Evolutionary conservation across 2,888 invertebrate species (phyloP).

Genomic region (Craniophora ligustri): DNA sequence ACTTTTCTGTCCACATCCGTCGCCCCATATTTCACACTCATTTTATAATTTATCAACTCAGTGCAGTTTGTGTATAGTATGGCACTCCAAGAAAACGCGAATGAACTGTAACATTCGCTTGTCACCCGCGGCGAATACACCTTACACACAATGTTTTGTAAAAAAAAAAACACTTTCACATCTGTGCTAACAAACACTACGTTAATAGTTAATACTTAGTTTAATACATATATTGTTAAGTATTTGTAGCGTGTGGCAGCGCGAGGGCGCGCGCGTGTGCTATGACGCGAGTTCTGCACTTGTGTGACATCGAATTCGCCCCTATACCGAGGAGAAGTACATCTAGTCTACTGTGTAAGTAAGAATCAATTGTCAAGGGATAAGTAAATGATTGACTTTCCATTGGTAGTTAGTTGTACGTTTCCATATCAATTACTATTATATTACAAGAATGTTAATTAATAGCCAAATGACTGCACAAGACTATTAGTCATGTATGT

Average conservation of each 20-base stretch:
- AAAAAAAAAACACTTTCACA: slow-evolving; percentile 49
- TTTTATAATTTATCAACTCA: slow-evolving; percentile 50
- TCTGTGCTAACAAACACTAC: slow-evolving; percentile 57
- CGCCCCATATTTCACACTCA: slow-evolving; percentile 81
- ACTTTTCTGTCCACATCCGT: slow-evolving; percentile 69
- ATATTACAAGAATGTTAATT: not conserved
- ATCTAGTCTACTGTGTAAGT: slow-evolving; percentile 36
- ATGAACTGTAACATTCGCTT: slow-evolving; percentile 41
- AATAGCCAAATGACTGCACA: slow-evolving; percentile 5
- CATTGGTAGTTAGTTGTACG: slow-evolving; percentile 6
- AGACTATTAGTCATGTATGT: slow-evolving; percentile 13
- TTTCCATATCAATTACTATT: slow-evolving; percentile 7
- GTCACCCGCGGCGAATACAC: slow-evolving; percentile 34
- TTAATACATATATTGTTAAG: slow-evolving; percentile 39
- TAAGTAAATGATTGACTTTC: slow-evolving; percentile 18
- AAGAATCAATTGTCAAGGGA: slow-evolving; percentile 31
- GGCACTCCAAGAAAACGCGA: slow-evolving; percentile 33
- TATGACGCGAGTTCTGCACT: slow-evolving; percentile 70
- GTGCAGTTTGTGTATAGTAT: slow-evolving; percentile 9
- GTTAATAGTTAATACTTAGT: slow-evolving; percentile 40
- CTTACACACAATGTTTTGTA: slow-evolving; percentile 36
- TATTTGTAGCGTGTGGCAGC: slow-evolving; percentile 48
- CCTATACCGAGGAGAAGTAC: slow-evolving; percentile 55
- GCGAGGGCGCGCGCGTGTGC: slow-evolving; percentile 70
- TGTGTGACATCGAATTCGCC: slow-evolving; percentile 72